phyloP scores from a whole-genome alignment of 2,113 vertebrate species.

The Rhinichthys klamathensis region DNA sequence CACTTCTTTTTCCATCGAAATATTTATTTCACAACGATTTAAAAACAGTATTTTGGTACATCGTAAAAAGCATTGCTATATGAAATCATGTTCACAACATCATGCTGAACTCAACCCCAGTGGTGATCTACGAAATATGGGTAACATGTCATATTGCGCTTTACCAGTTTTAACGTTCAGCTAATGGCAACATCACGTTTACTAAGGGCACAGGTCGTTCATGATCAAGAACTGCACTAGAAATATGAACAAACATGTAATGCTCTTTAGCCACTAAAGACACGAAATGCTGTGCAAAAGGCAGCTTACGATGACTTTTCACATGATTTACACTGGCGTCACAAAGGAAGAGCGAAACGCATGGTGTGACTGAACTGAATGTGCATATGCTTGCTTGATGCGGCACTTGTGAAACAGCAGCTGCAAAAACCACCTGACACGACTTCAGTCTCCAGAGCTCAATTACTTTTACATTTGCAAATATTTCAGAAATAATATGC shows the following conservation, averaged over 20 bases:
- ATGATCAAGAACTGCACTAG: not conserved
- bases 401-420: not conserved
- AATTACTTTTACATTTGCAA: not conserved
- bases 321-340: not conserved
- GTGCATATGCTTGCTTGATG: not conserved
- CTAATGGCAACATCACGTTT: not conserved
- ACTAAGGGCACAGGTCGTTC: not conserved
- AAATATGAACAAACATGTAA: not conserved
- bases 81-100: not conserved
- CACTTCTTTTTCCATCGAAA: not conserved
- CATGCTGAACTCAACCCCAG: not conserved
- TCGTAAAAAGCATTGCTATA: not conserved
- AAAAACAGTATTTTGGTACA: slow-evolving; percentile 19
- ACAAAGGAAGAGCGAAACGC: slow-evolving; percentile 22
- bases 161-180: not conserved
- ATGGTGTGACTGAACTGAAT: not conserved
- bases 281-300: slow-evolving; percentile 23
- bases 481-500: not conserved
- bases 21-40: slow-evolving; percentile 22
- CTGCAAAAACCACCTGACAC: not conserved
- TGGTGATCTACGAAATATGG: not conserved
- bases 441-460: not conserved
- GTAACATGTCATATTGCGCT: not conserved
- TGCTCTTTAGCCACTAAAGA: slow-evolving; percentile 5
- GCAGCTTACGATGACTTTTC: not conserved